Conservation (phyloP, 1,140 invertebrate genomes). For the Diploscapter pachys region DNA sequence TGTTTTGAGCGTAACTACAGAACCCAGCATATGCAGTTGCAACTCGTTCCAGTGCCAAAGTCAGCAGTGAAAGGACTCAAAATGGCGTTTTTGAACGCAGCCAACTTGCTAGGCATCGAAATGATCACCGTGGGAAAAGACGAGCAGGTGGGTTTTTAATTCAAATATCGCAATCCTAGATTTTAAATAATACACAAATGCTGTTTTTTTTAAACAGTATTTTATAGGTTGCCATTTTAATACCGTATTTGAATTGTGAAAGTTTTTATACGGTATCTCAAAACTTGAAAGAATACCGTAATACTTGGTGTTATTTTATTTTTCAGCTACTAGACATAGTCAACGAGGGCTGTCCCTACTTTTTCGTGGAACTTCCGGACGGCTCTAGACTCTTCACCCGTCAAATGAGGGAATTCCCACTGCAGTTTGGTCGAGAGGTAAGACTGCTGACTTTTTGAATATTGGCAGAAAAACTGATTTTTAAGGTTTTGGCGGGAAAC, state of each 20-base stretch:
- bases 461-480: conserved; percentile 36
- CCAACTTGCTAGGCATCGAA: conserved; percentile 39
- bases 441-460: conserved; percentile 9
- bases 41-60: conserved; percentile 74
- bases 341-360: conserved; percentile 77
- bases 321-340: conserved; percentile 63
- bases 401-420: conserved; percentile 75
- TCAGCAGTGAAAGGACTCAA: conserved; percentile 56
- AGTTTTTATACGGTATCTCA: too few relatives aligned
- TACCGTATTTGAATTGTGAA: too few relatives aligned
- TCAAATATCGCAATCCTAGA: background rate
- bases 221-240: too few relatives aligned
- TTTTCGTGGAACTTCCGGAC: conserved; percentile 78
- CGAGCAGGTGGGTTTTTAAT: conserved; percentile 36
- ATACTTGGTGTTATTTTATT: too few relatives aligned
- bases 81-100: conserved; percentile 65
- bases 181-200: too few relatives aligned
- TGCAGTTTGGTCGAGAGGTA: conserved; percentile 76
- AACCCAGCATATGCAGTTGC: conserved; percentile 87
- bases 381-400: conserved; percentile 71
- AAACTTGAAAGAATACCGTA: too few relatives aligned
- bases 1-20: conserved; percentile 93
- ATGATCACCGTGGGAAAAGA: conserved; percentile 44
- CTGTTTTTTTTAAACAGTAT: background rate
- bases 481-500: conserved; percentile 76